Percentiles rank a stretch among this genome's conserved stretches.
phyloP scores from a whole-genome alignment of 2,797 vertebrate species.

The Buceros bicornis region DNA sequence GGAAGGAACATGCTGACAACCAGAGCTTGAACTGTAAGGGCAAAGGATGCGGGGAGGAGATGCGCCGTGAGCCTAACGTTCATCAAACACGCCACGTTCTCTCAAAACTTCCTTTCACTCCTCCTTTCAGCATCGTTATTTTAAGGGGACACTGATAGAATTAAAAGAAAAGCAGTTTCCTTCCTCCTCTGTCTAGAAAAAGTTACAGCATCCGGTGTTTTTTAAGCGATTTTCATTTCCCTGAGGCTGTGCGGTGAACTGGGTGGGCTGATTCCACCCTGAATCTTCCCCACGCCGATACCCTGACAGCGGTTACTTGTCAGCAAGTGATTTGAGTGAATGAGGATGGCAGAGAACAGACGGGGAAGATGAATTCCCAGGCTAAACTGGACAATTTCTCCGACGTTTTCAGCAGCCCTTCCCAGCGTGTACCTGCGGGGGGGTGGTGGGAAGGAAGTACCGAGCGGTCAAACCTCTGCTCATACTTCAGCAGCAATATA shows the following conservation, averaged over 20 bases:
- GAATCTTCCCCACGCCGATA: background rate
- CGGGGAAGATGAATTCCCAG: conserved; percentile 11
- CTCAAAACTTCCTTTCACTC: background rate
- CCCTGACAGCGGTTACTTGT: background rate
- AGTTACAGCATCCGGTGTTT: background rate
- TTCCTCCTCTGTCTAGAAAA: conserved; percentile 51
- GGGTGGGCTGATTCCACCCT: background rate
- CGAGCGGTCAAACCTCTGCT: background rate
- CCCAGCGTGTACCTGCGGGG: background rate
- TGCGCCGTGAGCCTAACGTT: background rate
- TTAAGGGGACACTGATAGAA: conserved; percentile 35
- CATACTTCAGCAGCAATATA: background rate
- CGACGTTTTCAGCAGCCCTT: background rate
- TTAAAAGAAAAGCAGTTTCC: conserved; percentile 48
- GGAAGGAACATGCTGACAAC: conserved; percentile 38
- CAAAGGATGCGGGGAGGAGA: conserved; percentile 27
- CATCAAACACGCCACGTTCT: background rate
- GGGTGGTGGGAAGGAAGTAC: background rate
- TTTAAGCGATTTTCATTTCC: background rate
- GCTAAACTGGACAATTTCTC: background rate
- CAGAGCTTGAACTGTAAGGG: background rate
- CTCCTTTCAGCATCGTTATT: background rate
- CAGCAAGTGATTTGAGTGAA: background rate
- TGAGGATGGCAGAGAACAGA: background rate
- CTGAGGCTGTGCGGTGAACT: background rate